phyloP scores from a whole-genome alignment of 2,797 vertebrate genomes.

The Apogon talboti region DNA sequence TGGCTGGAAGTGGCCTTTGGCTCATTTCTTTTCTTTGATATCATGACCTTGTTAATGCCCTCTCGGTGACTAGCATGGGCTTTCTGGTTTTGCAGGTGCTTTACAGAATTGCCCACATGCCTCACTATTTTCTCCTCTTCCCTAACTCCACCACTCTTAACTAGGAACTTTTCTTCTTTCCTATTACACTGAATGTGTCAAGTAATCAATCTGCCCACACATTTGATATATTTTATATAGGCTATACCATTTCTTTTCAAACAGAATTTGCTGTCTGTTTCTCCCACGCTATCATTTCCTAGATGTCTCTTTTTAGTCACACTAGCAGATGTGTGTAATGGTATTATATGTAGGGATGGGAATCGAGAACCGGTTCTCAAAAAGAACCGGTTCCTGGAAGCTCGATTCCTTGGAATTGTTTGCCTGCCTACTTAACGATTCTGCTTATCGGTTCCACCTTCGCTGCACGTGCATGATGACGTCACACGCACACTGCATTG shows the following conservation, averaged over 20 bases:
- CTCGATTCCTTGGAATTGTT: no score
- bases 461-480: no score
- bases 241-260: slow-evolving; percentile 15
- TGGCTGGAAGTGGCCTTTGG: slow-evolving; percentile 42
- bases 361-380: no score
- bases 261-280: slow-evolving; percentile 9
- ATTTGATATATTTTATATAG: slow-evolving; percentile 19
- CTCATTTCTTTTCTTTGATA: slow-evolving; percentile 58
- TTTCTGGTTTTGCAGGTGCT: slow-evolving; percentile 59
- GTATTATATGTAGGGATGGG: no score
- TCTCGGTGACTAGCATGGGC: slow-evolving; percentile 25
- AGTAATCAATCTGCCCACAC: slow-evolving; percentile 11
- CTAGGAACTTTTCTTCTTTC: background rate
- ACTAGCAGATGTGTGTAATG: slow-evolving; percentile 41
- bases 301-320: background rate
- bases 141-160: background rate
- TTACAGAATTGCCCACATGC: slow-evolving; percentile 22
- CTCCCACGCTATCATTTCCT: slow-evolving; percentile 15
- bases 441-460: no score
- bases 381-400: no score
- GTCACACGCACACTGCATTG: no score
- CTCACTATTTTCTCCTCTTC: slow-evolving; percentile 1
- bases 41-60: slow-evolving; percentile 40
- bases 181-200: slow-evolving; percentile 14
- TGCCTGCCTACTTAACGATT: no score